phyloP scores from a whole-genome alignment of 1,140 invertebrate genomes.

The Drosophila malerkotliana region DNA sequence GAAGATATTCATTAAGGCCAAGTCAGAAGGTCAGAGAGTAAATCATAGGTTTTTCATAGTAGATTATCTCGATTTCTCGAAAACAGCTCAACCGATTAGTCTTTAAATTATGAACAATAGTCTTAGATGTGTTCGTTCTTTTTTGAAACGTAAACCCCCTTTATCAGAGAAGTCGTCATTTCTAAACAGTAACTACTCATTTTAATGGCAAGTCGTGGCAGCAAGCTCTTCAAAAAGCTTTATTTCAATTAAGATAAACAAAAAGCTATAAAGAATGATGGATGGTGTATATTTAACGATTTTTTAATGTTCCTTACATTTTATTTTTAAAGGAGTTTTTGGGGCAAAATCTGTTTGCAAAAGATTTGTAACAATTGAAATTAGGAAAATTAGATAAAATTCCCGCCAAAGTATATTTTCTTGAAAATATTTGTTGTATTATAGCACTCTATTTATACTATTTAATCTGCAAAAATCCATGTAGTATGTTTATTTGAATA shows the following conservation, averaged over 20 bases:
- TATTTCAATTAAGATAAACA: slow-evolving; percentile 1
- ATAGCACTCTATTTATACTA: too few relatives aligned
- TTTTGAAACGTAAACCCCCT: background rate
- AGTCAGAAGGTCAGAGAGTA: too few relatives aligned
- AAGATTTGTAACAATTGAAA: background rate
- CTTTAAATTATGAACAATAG: too few relatives aligned
- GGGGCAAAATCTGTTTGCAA: background rate
- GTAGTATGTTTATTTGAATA: too few relatives aligned
- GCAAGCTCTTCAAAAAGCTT: background rate
- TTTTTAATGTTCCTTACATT: background rate
- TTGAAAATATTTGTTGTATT: background rate
- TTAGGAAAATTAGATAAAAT: background rate
- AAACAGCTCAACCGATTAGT: too few relatives aligned
- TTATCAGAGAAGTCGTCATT: background rate
- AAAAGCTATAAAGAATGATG: slow-evolving; percentile 1
- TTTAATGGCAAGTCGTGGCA: background rate
- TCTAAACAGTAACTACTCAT: background rate
- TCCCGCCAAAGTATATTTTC: background rate
- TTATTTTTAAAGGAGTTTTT: background rate
- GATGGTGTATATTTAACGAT: background rate
- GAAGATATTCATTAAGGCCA: too few relatives aligned
- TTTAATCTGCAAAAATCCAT: too few relatives aligned
- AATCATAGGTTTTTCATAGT: too few relatives aligned
- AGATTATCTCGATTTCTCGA: too few relatives aligned
- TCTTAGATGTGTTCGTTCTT: too few relatives aligned